Conservation (phyloP, 2,888 invertebrate genomes). For the Tuta absoluta region DNA sequence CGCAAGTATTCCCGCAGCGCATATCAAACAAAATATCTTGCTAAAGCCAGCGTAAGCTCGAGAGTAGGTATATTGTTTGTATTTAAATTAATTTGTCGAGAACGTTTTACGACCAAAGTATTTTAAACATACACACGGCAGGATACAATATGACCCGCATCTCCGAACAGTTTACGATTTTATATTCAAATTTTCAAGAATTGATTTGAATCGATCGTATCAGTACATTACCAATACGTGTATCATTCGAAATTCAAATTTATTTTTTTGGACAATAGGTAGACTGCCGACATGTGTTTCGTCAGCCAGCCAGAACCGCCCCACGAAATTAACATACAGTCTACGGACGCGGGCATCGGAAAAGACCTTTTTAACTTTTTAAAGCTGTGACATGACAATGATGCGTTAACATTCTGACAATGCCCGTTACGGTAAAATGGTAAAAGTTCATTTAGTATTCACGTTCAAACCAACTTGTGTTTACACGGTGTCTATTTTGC, state of each 20-base stretch:
- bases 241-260: conserved; percentile 45
- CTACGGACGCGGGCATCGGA: conserved; percentile 56
- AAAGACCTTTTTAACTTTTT: conserved; percentile 52
- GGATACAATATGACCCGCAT: not conserved
- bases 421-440: conserved; percentile 64
- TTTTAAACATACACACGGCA: conserved; percentile 9
- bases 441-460: conserved; percentile 58
- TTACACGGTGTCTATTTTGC: conserved; percentile 30
- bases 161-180: not conserved
- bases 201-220: conserved; percentile 47
- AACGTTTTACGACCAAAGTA: conserved; percentile 18
- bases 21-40: conserved; percentile 52
- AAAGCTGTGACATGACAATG: conserved; percentile 73
- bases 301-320: conserved; percentile 68
- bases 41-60: conserved; percentile 41
- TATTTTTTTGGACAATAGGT: conserved; percentile 61
- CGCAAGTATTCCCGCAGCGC: conserved; percentile 47
- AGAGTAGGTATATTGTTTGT: conserved; percentile 29
- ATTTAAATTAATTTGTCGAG: conserved; percentile 32
- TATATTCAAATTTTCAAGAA: conserved; percentile 15
- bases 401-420: conserved; percentile 73
- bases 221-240: conserved; percentile 54
- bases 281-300: conserved; percentile 70
- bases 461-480: conserved; percentile 35
- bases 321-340: conserved; percentile 70